phyloP scores from a whole-genome alignment of 1,140 invertebrate species.

The Eupristina koningsbergeri region DNA sequence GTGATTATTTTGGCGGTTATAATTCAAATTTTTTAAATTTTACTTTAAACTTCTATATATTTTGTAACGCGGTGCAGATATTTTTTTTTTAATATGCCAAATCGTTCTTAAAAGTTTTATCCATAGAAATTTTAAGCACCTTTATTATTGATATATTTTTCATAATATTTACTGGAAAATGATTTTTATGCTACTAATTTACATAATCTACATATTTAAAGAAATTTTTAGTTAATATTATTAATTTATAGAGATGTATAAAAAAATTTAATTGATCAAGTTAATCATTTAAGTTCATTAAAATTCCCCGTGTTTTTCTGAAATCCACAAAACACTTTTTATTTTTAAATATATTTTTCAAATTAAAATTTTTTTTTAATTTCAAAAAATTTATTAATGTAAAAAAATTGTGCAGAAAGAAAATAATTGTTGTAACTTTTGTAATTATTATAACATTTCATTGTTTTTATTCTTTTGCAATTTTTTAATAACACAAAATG shows the following conservation, averaged over 20 bases:
- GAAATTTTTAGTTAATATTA: background rate
- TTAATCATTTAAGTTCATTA: no score
- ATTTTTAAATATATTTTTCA: background rate
- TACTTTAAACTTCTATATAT: constrained; percentile 2
- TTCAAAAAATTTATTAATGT: background rate
- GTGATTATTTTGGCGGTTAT: background rate
- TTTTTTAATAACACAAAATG: background rate
- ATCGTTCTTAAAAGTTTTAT: background rate
- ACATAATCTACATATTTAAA: background rate
- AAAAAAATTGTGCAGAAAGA: constrained; percentile 14
- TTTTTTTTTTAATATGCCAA: constrained; percentile 20
- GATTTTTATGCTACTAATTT: background rate
- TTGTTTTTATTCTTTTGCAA: background rate
- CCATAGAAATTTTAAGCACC: background rate
- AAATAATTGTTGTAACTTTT: background rate
- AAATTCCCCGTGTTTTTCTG: background rate
- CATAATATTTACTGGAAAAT: background rate
- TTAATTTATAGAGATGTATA: background rate
- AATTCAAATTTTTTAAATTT: constrained; percentile 13
- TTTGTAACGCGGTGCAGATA: constrained; percentile 30
- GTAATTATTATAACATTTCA: background rate
- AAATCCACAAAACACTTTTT: background rate
- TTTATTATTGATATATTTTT: background rate
- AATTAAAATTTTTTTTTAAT: background rate
- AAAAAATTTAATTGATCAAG: background rate